These are phyloP conservation scores for Esox lucius DNA, from an alignment of 2,797 vertebrate species.

Conservation along the genomic window DNA sequence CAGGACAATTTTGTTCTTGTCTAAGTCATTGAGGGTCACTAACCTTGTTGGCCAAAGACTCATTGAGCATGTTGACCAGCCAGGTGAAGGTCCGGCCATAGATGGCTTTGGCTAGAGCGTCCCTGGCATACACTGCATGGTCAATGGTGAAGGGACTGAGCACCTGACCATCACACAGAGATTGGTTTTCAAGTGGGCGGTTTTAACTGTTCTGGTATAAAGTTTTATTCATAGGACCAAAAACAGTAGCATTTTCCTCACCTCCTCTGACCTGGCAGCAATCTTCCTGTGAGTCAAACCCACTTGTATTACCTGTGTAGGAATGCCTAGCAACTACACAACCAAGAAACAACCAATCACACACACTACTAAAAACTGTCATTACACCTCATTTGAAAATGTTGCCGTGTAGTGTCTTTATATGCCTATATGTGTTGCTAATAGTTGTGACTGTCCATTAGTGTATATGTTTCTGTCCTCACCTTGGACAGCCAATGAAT, in stretches of 20 bases:
- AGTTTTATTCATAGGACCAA: neutral
- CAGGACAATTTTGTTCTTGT: neutral
- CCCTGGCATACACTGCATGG: constrained; percentile 85
- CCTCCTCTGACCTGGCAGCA: constrained; percentile 92
- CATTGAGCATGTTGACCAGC: constrained; percentile 92
- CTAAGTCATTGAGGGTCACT: neutral
- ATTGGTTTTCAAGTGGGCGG: neutral
- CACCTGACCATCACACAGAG: constrained; percentile 70
- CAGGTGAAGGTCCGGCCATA: constrained; percentile 92
- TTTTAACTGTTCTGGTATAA: neutral
- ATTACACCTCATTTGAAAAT: neutral
- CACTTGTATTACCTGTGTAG: constrained; percentile 81
- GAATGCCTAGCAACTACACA: constrained; percentile 85
- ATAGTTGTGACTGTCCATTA: neutral
- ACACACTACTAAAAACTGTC: neutral
- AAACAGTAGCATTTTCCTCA: constrained; percentile 47
- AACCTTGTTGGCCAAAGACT: constrained; percentile 88
- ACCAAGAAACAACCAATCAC: constrained; percentile 11
- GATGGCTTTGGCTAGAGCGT: constrained; percentile 90
- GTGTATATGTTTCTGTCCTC: constrained; percentile 21
- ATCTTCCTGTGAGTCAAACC: constrained; percentile 92
- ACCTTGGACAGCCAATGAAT: constrained; percentile 94
- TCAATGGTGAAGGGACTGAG: constrained; percentile 86
- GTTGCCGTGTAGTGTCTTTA: neutral
- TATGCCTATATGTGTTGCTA: neutral